A percentile compares a stretch with the other conserved stretches of the same genome.
Evolutionary conservation across 1,140 invertebrate genomes (phyloP).

Genomic region (Hydropsyche tenuis): DNA sequence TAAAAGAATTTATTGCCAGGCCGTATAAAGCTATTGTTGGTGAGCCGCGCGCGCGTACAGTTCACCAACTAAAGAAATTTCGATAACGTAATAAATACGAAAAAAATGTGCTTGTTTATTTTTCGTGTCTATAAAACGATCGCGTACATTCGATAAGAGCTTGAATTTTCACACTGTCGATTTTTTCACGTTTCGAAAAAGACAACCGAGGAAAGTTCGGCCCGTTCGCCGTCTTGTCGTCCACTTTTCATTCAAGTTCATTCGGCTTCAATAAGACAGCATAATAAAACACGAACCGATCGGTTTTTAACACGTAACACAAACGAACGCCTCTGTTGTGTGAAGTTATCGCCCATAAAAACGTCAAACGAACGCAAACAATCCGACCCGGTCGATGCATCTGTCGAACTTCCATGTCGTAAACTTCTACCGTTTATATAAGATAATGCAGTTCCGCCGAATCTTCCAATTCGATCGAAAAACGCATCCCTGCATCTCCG

Average conservation of each 20-base stretch:
- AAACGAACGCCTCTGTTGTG: slow-evolving; percentile 5
- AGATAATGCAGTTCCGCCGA: slow-evolving; percentile 3
- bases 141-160: background rate
- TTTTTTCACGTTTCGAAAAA: background rate
- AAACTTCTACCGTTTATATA: background rate
- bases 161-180: slow-evolving; percentile 6
- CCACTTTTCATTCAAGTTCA: slow-evolving; percentile 8
- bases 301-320: slow-evolving; percentile 28
- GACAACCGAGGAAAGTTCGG: background rate
- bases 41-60: background rate
- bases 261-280: slow-evolving; percentile 19
- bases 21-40: slow-evolving; percentile 30
- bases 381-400: slow-evolving; percentile 8
- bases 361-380: slow-evolving; percentile 44
- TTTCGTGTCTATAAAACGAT: background rate
- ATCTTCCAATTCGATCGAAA: background rate
- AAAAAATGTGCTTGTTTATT: too few relatives aligned
- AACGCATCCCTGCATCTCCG: background rate
- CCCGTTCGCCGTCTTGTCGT: background rate
- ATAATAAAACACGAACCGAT: slow-evolving; percentile 40
- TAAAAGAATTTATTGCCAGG: slow-evolving; percentile 33
- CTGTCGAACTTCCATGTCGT: slow-evolving; percentile 8
- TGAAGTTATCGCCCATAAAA: slow-evolving; percentile 45
- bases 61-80: slow-evolving; percentile 18
- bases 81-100: too few relatives aligned